Percentiles rank a stretch among this genome's conserved stretches.
Evolutionary conservation across 30 jellyfish, hydroid and myxozoan species (phyloP).

Genomic region (Turritopsis rubra): DNA sequence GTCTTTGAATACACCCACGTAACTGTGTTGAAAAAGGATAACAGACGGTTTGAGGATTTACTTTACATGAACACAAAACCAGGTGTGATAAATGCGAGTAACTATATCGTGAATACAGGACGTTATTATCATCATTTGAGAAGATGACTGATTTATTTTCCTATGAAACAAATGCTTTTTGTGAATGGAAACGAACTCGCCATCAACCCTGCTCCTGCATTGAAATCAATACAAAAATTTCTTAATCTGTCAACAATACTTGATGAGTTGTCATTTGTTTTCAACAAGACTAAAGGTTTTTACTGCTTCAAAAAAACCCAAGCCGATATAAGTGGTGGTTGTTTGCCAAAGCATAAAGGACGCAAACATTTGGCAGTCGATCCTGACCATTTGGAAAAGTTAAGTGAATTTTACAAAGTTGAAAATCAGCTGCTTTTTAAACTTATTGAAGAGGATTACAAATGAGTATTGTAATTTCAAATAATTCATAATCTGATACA

Average conservation of each 20-base stretch:
- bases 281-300: slow-evolving; percentile 63
- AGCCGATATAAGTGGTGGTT: slow-evolving; percentile 13
- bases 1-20: slow-evolving; percentile 72
- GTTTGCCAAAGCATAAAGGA: slow-evolving; percentile 70
- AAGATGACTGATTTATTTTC: slow-evolving; percentile 55
- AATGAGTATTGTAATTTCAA: too few relatives aligned
- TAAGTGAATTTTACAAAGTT: slow-evolving; percentile 38
- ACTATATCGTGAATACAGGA: slow-evolving; percentile 35
- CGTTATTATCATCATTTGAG: slow-evolving; percentile 42
- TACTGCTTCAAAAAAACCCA: slow-evolving; percentile 40
- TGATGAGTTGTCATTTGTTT: slow-evolving; percentile 41
- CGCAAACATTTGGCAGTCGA: slow-evolving; percentile 51
- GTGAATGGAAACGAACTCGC: slow-evolving; percentile 69
- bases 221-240: slow-evolving; percentile 71
- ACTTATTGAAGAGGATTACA: slow-evolving; percentile 38
- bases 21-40: slow-evolving; percentile 20
- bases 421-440: slow-evolving; percentile 39
- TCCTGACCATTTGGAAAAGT: slow-evolving; percentile 13
- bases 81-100: slow-evolving; percentile 11
- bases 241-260: slow-evolving; percentile 41
- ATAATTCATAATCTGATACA: too few relatives aligned
- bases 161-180: slow-evolving; percentile 52
- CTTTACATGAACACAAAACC: not conserved
- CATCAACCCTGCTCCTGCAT: slow-evolving; percentile 50
- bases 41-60: not conserved